These are phyloP conservation scores for Micronycteris hirsuta DNA, from an alignment of 2,113 vertebrate genomes.

Conservation along the genomic window DNA sequence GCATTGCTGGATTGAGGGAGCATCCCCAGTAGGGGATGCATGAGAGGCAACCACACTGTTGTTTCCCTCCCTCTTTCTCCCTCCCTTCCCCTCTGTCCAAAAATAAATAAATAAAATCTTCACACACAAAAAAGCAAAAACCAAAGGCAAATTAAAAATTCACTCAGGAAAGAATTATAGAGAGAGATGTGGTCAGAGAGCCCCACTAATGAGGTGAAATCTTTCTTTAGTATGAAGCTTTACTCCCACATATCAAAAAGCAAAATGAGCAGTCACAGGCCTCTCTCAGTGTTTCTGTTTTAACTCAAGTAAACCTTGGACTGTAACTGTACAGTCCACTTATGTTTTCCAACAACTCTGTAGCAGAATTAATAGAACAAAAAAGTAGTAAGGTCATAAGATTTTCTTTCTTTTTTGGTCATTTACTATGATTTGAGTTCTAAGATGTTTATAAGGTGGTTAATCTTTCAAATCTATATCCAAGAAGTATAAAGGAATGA, in stretches of 20 bases:
- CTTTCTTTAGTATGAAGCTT: conserved; percentile 13
- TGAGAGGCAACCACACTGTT: too few relatives aligned
- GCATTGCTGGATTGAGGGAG: too few relatives aligned
- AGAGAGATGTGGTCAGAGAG: conserved; percentile 46
- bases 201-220: conserved; percentile 62
- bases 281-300: conserved; percentile 32
- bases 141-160: conserved; percentile 67
- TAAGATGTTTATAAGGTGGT: background rate
- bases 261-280: conserved; percentile 47
- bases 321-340: background rate
- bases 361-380: conserved; percentile 38
- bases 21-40: too few relatives aligned
- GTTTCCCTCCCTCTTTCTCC: too few relatives aligned
- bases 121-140: conserved; percentile 30
- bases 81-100: too few relatives aligned
- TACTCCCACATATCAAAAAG: conserved; percentile 63
- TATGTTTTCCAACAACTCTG: conserved; percentile 52
- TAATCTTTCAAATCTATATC: background rate
- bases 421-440: background rate
- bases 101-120: too few relatives aligned
- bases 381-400: background rate
- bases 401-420: background rate
- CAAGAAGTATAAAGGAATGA: background rate
- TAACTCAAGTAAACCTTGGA: conserved; percentile 38
- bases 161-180: conserved; percentile 67